Conservation (phyloP, 2,888 invertebrate genomes). For the Agapostemon virescens region DNA sequence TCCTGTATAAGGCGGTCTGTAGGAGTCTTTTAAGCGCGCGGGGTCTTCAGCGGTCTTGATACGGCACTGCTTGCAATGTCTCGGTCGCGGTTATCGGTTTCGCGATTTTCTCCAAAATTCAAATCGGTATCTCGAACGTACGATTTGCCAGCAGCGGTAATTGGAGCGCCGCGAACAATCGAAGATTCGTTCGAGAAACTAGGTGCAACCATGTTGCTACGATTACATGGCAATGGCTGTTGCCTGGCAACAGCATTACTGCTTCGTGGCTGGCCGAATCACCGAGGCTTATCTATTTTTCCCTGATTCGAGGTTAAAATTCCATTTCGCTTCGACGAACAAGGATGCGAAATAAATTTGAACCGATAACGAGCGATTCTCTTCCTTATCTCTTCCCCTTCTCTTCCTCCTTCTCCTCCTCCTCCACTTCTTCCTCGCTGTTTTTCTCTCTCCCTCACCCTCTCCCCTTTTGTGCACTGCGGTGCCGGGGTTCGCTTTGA, state of each 20-base stretch:
- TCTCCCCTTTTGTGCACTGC: no score
- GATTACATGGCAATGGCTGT: conserved; percentile 72
- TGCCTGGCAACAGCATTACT: conserved; percentile 77
- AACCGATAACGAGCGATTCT: background rate
- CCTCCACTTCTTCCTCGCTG: no score
- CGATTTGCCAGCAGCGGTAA: background rate
- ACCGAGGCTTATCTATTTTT: conserved; percentile 54
- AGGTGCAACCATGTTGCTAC: conserved; percentile 66
- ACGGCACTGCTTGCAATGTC: no score
- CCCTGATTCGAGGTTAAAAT: conserved; percentile 6
- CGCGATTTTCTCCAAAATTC: background rate
- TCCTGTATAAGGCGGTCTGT: no score
- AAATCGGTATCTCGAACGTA: background rate
- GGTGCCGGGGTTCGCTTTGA: background rate
- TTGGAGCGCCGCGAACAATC: background rate
- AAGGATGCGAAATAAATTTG: conserved; percentile 1
- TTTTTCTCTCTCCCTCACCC: no score
- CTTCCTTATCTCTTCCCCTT: no score
- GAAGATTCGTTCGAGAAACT: conserved; percentile 4
- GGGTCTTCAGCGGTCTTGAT: no score
- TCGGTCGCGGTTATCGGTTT: background rate
- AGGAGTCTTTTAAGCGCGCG: no score
- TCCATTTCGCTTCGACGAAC: background rate
- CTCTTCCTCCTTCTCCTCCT: no score
- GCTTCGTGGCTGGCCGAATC: conserved; percentile 44